phyloP scores from a whole-genome alignment of 2,113 vertebrate species.

The Bujurquina vittata region DNA sequence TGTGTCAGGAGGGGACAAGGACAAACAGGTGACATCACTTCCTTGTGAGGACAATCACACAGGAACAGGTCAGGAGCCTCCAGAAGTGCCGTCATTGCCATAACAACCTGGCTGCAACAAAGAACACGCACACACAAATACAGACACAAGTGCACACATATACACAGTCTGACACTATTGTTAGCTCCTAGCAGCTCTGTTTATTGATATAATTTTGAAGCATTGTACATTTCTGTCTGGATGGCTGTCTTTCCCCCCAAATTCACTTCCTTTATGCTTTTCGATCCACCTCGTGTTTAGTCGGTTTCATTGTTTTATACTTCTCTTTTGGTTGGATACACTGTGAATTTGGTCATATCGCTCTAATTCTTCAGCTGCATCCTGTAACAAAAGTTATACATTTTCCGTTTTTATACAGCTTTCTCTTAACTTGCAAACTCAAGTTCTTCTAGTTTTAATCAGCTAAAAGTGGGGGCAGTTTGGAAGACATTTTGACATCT shows the following conservation, averaged over 20 bases:
- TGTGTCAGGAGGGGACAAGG: slow-evolving; percentile 57
- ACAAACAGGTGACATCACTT: slow-evolving; percentile 78
- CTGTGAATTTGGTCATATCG: background rate
- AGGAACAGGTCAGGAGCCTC: slow-evolving; percentile 65
- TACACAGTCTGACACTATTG: slow-evolving; percentile 51
- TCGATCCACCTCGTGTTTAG: slow-evolving; percentile 25
- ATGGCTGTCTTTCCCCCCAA: slow-evolving; percentile 27
- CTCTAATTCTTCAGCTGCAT: background rate
- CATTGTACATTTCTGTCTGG: slow-evolving; percentile 57
- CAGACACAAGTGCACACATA: slow-evolving; percentile 5
- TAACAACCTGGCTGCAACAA: slow-evolving; percentile 61
- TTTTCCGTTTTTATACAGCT: background rate
- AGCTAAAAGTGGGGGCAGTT: background rate
- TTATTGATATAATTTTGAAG: slow-evolving; percentile 68
- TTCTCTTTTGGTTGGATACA: background rate
- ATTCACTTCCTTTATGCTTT: slow-evolving; percentile 40
- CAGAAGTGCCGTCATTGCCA: slow-evolving; percentile 57
- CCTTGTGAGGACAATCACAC: slow-evolving; percentile 75
- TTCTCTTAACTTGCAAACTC: background rate
- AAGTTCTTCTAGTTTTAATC: background rate
- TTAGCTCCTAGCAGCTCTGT: slow-evolving; percentile 53
- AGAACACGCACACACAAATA: slow-evolving; percentile 26
- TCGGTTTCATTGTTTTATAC: slow-evolving; percentile 6
- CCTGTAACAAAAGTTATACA: background rate
- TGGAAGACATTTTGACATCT: background rate